Percentiles rank a stretch among this genome's conserved stretches.
These are phyloP conservation scores for Canis aureus DNA, from an alignment of 2,113 vertebrate species.

Conservation along the genomic window DNA sequence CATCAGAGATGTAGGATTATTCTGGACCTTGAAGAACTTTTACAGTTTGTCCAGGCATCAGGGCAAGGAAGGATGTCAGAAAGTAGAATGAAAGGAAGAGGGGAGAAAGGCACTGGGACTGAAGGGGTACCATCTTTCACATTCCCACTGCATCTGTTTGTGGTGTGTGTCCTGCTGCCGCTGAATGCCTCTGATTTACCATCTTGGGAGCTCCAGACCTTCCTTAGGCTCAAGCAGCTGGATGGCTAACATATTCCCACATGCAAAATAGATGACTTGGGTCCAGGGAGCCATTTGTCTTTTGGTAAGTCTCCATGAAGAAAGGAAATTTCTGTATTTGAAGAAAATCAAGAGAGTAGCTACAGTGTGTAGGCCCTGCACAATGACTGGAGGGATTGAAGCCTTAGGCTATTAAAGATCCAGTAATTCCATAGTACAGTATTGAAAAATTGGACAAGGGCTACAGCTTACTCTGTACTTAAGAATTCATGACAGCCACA, in stretches of 20 bases:
- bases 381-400: background rate
- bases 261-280: background rate
- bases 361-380: background rate
- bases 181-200: background rate
- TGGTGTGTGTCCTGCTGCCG: background rate
- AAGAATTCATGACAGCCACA: background rate
- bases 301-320: slow-evolving; percentile 15
- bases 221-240: background rate
- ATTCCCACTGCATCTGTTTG: background rate
- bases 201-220: background rate
- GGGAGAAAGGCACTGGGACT: background rate
- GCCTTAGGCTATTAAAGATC: background rate
- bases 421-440: background rate
- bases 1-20: background rate
- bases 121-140: background rate
- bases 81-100: slow-evolving; percentile 13
- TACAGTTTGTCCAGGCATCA: background rate
- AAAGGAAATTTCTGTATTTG: slow-evolving; percentile 60
- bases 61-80: background rate
- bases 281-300: slow-evolving; percentile 24
- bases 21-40: background rate
- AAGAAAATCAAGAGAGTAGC: slow-evolving; percentile 38
- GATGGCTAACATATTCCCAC: background rate
- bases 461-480: background rate
- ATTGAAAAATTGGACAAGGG: background rate